These are phyloP conservation scores for Phytoseiulus persimilis DNA, from an alignment of 2,888 invertebrate genomes.

Conservation along the genomic window DNA sequence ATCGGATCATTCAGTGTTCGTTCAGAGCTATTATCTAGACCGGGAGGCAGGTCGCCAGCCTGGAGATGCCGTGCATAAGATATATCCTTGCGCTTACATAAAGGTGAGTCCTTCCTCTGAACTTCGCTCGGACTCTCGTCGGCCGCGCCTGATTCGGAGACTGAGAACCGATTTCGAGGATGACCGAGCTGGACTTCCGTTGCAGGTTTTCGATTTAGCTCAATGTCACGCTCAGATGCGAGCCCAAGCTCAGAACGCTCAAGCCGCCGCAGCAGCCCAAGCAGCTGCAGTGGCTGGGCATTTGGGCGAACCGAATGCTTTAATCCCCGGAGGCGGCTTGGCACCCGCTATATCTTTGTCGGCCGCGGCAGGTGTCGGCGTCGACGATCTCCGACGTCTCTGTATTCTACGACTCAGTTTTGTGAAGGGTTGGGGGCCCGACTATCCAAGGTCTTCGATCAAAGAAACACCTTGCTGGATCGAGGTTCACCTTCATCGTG, in stretches of 20 bases:
- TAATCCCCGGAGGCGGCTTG: neutral
- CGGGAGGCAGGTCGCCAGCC: conserved; percentile 91
- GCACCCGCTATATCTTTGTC: conserved; percentile 52
- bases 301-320: conserved; percentile 66
- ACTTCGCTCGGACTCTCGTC: too few relatives aligned
- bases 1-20: conserved; percentile 95
- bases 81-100: conserved; percentile 90
- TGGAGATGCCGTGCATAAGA: conserved; percentile 96
- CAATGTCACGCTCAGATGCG: conserved; percentile 98
- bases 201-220: conserved; percentile 85
- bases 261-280: conserved; percentile 86
- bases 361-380: conserved; percentile 93
- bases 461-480: conserved; percentile 99
- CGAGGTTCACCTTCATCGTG: conserved; percentile 84
- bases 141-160: too few relatives aligned
- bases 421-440: conserved; percentile 99
- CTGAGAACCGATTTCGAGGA: neutral
- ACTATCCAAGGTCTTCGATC: conserved; percentile 90
- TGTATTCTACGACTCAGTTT: conserved; percentile 95
- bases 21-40: conserved; percentile 95
- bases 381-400: conserved; percentile 87
- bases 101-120: conserved; percentile 59
- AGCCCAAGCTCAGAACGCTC: conserved; percentile 85
- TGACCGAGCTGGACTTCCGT: too few relatives aligned
- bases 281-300: conserved; percentile 96